Percentiles rank a stretch among this genome's conserved stretches.
phyloP scores from a whole-genome alignment of 1,140 invertebrate genomes.

The Gonatopus flavifemur region DNA sequence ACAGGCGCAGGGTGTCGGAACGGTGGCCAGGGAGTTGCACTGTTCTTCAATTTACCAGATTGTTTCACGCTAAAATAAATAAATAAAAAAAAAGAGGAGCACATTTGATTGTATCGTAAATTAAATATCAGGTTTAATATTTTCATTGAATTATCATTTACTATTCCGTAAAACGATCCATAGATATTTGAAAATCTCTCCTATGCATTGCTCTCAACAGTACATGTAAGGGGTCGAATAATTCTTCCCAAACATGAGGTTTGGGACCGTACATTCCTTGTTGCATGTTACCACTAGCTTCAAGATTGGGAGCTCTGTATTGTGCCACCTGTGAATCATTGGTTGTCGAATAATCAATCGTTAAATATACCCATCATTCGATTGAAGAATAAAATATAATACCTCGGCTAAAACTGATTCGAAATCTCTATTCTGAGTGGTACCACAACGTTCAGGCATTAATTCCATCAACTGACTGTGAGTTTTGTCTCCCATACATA shows the following conservation, averaged over 20 bases:
- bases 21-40: conserved; percentile 78
- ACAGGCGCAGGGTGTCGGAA: conserved; percentile 72
- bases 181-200: conserved; percentile 89
- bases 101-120: too few relatives aligned
- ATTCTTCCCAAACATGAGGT: conserved; percentile 83
- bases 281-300: conserved; percentile 81
- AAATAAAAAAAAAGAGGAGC: too few relatives aligned
- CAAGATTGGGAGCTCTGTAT: conserved; percentile 77
- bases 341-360: neutral
- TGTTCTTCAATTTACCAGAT: conserved; percentile 67
- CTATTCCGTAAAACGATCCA: conserved; percentile 88
- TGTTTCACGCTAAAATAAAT: conserved; percentile 63
- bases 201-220: conserved; percentile 87
- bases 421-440: conserved; percentile 86
- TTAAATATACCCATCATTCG: neutral
- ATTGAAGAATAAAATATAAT: conserved; percentile 5
- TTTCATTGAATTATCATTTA: conserved; percentile 62
- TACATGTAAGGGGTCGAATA: conserved; percentile 94
- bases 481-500: conserved; percentile 92
- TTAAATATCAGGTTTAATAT: too few relatives aligned
- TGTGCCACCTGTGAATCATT: conserved; percentile 65
- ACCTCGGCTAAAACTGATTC: conserved; percentile 80
- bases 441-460: conserved; percentile 93
- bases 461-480: conserved; percentile 93
- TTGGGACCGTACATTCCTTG: conserved; percentile 94